These are phyloP conservation scores for Uria aalge DNA, from an alignment of 2,113 vertebrate species.

Conservation along the genomic window DNA sequence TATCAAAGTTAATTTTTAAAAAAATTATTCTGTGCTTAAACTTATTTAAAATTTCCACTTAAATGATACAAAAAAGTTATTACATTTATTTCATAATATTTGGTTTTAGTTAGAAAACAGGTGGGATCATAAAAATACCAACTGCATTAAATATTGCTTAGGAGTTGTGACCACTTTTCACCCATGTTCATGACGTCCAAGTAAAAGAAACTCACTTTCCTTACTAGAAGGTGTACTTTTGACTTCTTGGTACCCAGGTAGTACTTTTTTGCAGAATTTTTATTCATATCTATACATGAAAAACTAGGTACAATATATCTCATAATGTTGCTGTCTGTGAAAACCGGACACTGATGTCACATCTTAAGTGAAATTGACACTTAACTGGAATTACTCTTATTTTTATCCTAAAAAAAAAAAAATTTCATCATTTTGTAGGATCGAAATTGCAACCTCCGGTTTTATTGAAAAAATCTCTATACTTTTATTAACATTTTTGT, in stretches of 20 bases:
- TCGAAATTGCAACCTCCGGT: background rate
- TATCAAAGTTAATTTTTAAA: background rate
- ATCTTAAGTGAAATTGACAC: background rate
- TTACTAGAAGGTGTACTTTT: background rate
- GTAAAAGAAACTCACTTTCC: background rate
- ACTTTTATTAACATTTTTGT: rapidly evolving
- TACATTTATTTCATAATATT: background rate
- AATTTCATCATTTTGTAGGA: background rate
- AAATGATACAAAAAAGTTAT: background rate
- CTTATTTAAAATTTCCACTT: background rate
- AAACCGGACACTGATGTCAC: background rate
- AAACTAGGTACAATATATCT: background rate
- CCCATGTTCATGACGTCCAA: background rate
- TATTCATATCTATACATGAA: background rate
- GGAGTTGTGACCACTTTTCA: background rate
- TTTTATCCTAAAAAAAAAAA: background rate
- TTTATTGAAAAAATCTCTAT: background rate
- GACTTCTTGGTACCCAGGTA: background rate
- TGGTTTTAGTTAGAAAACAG: background rate
- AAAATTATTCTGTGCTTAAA: background rate
- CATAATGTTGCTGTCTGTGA: background rate
- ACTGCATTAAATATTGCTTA: background rate
- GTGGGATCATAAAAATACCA: background rate
- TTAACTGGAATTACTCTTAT: background rate
- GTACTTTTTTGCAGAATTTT: background rate